Conservation (phyloP, 2,888 invertebrate species). For the Cryptus viduatorius region DNA sequence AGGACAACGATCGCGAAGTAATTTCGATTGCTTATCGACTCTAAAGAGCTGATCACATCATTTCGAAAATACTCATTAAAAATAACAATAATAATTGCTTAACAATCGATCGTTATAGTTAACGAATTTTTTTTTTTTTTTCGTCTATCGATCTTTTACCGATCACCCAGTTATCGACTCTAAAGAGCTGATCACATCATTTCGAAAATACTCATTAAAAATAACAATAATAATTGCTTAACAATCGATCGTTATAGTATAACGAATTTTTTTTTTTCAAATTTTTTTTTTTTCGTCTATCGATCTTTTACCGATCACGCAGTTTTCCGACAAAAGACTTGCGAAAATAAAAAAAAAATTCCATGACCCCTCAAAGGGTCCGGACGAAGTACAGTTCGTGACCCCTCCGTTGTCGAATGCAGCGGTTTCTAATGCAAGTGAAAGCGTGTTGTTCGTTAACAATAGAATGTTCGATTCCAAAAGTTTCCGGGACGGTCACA, state of each 20-base stretch:
- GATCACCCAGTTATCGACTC: not conserved
- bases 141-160: too few species aligned
- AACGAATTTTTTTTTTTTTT: not conserved
- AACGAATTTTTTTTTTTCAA: too few species aligned
- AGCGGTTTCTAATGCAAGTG: constrained; percentile 25
- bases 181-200: not conserved
- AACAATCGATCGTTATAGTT: not conserved
- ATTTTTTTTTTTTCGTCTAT: not conserved
- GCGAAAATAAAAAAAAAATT: not conserved
- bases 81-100: not conserved
- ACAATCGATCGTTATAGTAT: not conserved
- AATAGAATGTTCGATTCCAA: constrained; percentile 36
- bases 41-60: not conserved
- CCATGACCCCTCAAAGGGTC: not conserved
- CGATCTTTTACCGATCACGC: too few species aligned
- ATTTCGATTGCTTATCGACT: constrained; percentile 4
- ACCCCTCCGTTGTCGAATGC: not conserved
- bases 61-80: not conserved
- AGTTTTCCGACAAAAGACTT: too few species aligned
- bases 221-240: not conserved
- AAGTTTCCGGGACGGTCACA: constrained; percentile 37
- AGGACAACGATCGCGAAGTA: not conserved
- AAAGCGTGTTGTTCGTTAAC: constrained; percentile 29
- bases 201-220: not conserved
- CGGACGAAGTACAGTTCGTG: not conserved